Evolutionary conservation across 2,113 vertebrate genomes (phyloP), one percentile per base, ranked within the genome.

Genomic region (Entomyzon cyanotis): DNA sequence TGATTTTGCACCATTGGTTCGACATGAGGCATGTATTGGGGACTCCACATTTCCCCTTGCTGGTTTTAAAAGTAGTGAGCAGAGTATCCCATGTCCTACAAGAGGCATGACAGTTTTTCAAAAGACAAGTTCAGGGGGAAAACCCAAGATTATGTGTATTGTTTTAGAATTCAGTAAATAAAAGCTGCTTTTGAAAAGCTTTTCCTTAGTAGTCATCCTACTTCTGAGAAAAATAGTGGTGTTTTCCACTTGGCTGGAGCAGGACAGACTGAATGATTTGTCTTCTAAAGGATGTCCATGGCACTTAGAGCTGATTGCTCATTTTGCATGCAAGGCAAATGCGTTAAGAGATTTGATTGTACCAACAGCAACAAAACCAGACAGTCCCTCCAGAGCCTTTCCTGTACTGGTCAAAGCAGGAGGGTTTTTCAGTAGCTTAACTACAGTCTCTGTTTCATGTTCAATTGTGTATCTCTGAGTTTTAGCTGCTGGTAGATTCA

Each of bases 121-220:
- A 80, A 86, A 90, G 71, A 13, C 63, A 86, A 33, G 68, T 47
- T 94, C 79, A 81, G 77, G 42, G 60, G 30, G 64, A 64, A 47
- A 76, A 74, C n/a, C 25, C 55, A 71, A 88, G 60, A 41, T 31
- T 25, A 10, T 14, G 21, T 77, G 25, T 74, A 15, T 12, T 67
- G 56, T 52, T 42, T 52, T 23, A 77, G 53, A 91, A 86, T 76
- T 85, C 52, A 46, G 27, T 74, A 35, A 42, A 55, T 50, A 82
- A 74, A 87, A 68, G 30, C 33, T 95, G 70, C 42, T 73, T 94
- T 69, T 77, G 42, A 90, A 83, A 76, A 88, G 67, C 35, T 63
- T 25, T 78, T 91, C 52, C 39, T 37, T 55, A 19, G 55, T 62
- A 49, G 47, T 33, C 49, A 62, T 53, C 28, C 31, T 55, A 15